phyloP scores from a whole-genome alignment of 64 coral and sea anemone genomes.

The Montipora cactus region DNA sequence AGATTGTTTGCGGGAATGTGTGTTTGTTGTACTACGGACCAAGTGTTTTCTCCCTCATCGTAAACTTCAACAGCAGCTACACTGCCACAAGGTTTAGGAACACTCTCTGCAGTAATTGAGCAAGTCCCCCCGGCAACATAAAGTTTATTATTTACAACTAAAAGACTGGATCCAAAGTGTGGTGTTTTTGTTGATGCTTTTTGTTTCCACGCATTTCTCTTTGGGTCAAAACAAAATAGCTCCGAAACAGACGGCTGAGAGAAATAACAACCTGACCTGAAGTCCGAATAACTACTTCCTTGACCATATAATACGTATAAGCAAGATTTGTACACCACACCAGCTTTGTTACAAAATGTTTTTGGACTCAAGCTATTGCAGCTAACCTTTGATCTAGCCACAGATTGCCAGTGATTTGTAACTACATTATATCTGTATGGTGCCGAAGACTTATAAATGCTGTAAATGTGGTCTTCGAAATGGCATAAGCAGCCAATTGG shows the following conservation, averaged over 20 bases:
- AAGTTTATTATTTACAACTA: not conserved
- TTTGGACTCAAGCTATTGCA: no score
- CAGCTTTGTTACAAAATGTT: not conserved
- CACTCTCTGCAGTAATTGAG: no score
- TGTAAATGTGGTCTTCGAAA: not conserved
- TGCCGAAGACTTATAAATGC: not conserved
- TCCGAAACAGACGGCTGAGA: no score
- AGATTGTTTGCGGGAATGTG: no score
- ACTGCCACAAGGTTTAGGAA: no score
- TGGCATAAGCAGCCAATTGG: not conserved
- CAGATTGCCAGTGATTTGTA: conserved; percentile 1
- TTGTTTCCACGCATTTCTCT: not conserved
- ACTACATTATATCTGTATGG: not conserved
- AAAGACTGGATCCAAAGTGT: conserved; percentile 16
- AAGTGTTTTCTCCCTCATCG: no score
- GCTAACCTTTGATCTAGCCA: no score
- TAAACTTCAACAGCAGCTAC: no score
- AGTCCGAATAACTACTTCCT: not conserved
- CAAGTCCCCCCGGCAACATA: no score
- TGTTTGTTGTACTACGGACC: no score
- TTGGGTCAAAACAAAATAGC: conserved; percentile 27
- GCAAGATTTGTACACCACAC: not conserved
- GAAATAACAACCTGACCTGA: no score
- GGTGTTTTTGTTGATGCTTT: not conserved
- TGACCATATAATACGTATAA: not conserved